phyloP scores from a whole-genome alignment of 2,113 vertebrate genomes.

The Columba janthina region DNA sequence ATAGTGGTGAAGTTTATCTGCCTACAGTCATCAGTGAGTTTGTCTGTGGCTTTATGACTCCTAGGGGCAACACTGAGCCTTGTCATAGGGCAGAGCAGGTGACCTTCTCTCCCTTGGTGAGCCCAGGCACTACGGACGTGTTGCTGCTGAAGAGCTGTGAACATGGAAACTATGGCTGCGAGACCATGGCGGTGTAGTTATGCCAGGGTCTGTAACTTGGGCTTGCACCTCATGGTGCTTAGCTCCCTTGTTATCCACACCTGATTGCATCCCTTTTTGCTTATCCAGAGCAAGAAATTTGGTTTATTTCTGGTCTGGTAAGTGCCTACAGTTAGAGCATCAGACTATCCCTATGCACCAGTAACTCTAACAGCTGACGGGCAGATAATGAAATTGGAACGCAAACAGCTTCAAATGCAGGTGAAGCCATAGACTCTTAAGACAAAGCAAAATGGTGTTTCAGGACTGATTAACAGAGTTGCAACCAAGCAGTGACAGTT shows the following conservation, averaged over 20 bases:
- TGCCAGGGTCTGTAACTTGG: neutral
- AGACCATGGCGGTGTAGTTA: neutral
- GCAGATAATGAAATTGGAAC: neutral
- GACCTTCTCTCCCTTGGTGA: neutral
- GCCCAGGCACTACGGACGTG: fast-evolving
- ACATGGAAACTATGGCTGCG: neutral
- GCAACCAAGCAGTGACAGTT: neutral
- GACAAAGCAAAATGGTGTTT: neutral
- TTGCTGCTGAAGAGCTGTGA: neutral
- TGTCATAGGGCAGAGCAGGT: neutral
- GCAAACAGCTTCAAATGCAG: neutral
- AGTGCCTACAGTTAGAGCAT: neutral
- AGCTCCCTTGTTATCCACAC: neutral
- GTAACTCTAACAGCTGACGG: neutral
- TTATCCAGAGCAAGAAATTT: neutral
- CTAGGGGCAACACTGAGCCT: neutral
- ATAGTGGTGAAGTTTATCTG: neutral
- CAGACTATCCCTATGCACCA: neutral
- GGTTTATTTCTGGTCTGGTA: neutral
- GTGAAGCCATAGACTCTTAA: neutral
- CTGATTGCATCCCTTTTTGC: neutral
- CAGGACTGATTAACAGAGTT: neutral
- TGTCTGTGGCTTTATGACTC: neutral
- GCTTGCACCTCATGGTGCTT: neutral
- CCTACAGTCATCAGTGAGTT: neutral